Evolutionary conservation across 2,113 vertebrate genomes (phyloP).

Genomic region (Myanophis thanlyinensis): DNA sequence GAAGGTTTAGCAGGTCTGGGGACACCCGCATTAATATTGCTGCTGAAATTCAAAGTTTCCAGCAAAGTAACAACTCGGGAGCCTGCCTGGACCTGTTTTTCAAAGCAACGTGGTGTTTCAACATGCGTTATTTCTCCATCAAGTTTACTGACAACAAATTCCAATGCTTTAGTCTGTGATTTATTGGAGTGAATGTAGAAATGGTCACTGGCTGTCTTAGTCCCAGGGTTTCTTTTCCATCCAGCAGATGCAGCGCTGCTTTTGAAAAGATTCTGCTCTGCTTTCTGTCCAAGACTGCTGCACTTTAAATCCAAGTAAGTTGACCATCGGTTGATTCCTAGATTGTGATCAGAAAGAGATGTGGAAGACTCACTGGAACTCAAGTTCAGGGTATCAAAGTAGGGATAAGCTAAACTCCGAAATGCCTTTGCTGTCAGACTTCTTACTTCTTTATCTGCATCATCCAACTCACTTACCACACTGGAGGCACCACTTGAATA

Average conservation of each 20-base stretch:
- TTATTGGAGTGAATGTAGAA: slow-evolving; percentile 66
- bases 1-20: slow-evolving; percentile 65
- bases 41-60: slow-evolving; percentile 80
- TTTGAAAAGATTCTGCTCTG: slow-evolving; percentile 67
- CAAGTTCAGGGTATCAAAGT: slow-evolving; percentile 83
- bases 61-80: slow-evolving; percentile 81
- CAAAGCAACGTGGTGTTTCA: slow-evolving; percentile 64
- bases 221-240: slow-evolving; percentile 35
- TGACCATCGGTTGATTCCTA: slow-evolving; percentile 85
- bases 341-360: slow-evolving; percentile 76
- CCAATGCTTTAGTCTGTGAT: slow-evolving; percentile 77
- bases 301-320: slow-evolving; percentile 89
- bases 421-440: slow-evolving; percentile 89
- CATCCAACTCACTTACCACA: slow-evolving; percentile 90
- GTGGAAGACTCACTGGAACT: slow-evolving; percentile 87
- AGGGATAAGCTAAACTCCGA: slow-evolving; percentile 90
- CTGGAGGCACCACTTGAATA: slow-evolving; percentile 90
- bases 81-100: slow-evolving; percentile 67
- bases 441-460: slow-evolving; percentile 94
- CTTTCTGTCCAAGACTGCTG: slow-evolving; percentile 73
- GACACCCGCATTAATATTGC: slow-evolving; percentile 75
- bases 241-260: slow-evolving; percentile 32
- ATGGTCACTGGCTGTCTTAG: slow-evolving; percentile 46
- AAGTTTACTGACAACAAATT: slow-evolving; percentile 80
- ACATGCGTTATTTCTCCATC: slow-evolving; percentile 75